phyloP scores from a whole-genome alignment of 1,140 invertebrate genomes.

The Helicoverpa armigera region DNA sequence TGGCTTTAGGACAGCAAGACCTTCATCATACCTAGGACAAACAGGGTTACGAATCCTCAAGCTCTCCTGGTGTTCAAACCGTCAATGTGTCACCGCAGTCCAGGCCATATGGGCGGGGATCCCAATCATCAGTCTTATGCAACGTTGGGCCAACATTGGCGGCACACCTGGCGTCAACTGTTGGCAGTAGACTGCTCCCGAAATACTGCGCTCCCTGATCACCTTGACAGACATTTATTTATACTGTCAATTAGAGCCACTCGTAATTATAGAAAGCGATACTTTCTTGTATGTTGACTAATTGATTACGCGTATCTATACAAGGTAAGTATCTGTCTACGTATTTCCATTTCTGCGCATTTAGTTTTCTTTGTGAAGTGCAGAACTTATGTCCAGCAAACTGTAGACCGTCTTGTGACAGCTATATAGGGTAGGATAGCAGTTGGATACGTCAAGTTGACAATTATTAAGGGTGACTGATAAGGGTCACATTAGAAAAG shows the following conservation, averaged over 20 bases:
- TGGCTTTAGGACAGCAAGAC: no score
- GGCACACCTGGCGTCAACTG: conserved; percentile 26
- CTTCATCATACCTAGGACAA: no score
- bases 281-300: conserved; percentile 23
- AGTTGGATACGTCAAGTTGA: no score
- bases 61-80: no score
- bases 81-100: background rate
- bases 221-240: conserved; percentile 63
- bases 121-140: conserved; percentile 13
- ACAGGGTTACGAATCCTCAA: no score
- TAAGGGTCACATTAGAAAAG: no score
- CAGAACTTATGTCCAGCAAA: no score
- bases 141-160: conserved; percentile 30
- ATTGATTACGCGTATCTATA: background rate
- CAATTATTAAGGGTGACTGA: no score
- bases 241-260: conserved; percentile 25
- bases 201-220: conserved; percentile 60
- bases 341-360: background rate
- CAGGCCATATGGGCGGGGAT: background rate
- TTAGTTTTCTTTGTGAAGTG: background rate
- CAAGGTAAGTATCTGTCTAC: background rate
- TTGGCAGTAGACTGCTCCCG: conserved; percentile 51
- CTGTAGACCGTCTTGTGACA: no score
- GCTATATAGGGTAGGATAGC: no score
- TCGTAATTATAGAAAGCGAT: conserved; percentile 19